Evolutionary conservation across 2,113 vertebrate species (phyloP), one percentile per base, ranked within the genome.

Genomic region (Campylorhamphus procurvoides): DNA sequence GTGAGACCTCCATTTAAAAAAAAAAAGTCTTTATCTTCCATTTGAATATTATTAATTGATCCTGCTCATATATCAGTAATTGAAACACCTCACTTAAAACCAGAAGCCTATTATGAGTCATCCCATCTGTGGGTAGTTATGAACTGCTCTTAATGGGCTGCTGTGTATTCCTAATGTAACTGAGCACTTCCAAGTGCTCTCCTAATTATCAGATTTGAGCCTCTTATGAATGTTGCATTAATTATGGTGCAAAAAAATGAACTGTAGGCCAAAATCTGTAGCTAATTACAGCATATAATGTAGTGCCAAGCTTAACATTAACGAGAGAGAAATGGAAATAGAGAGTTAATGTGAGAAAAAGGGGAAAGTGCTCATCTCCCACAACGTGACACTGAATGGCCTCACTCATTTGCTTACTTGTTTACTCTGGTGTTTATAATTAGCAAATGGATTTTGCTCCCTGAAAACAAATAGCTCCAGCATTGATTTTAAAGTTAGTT

Each of bases 231-330:
- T 46, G 44, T 3, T 9, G 72, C 63, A 59, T 91, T 97, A 96
- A 97, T 98, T 97, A 94, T 14, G 66, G 60, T 47, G 68, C 62
- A 95, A 94, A 93, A 73, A 73, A 88, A 92, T 87, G 63, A 97
- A 95, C 85, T 72, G 62, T 79, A 96, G 94, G 93, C 84, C 91
- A 96, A 93, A 92, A 93, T 84, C 82, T 88, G 67, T 20, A 96
- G 95, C 93, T 97, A 97, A 98, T 98, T 97, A 96, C 59, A 89
- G 77, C 42, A 63, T 22, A 6, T 76, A 94, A 93, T 83, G 64
- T 80, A 91, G 78, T 31, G 87, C 58, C 66, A 93, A 75, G 63
- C 53, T 52, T 89, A 66, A 37, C 60, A 62, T 92, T 95, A 94
- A 91, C 27, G 42, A 68, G 71, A 47, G 76, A 47, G 31, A 31